Base-by-base conservation (phyloP, 2,797 vertebrate species). In the Leptoclinus maculatus region DNA sequence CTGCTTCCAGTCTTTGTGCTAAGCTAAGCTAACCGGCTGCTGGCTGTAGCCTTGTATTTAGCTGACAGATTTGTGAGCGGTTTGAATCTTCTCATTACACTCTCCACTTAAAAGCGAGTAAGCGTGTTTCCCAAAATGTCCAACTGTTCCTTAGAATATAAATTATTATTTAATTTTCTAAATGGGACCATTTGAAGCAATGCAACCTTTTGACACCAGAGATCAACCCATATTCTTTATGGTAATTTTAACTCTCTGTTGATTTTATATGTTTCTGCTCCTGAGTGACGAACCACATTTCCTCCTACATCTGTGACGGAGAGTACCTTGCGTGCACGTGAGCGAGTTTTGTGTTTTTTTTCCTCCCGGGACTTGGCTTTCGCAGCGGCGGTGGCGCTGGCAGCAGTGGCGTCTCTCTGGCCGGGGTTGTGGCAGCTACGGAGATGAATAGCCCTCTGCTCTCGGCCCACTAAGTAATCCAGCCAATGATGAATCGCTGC, bases 391-490 rank as follows among this genome's bases (percentile, higher is more conserved):
- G 80, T 73, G 12, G 77, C 47, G 29, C 64, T 70, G 79, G 86
- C 80, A 85, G 85, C 80, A 7, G 10, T 23, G 77, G 86, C 74
- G 88, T 84, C 87, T 89, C 88, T 88, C 84, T 82, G 92, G 90
- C 87, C 84, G 77, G 82, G 87, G 86, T 89, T 87, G 12, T 94
- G 94, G 94, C 93, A 93, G 79, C 56, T 82, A 70, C 83, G 73
- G 93, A 95, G 85, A 95, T 92, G 90, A 95, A 95, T 93, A 84
- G 89, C 94, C 93, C 91, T 86, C 84, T 91, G 94, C 89, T 88
- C 82, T 92, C 58, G 77, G 90, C 91, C 90, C 94, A 92, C 93
- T 96, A 95, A 95, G 93, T 87, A 86, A 91, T 91, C 94, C 89
- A 83, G 90, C 75, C 84, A 80, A 88, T 95, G 93, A 93, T 92